Evolutionary conservation across 2,113 vertebrate genomes (phyloP).

Genomic region (Tringa solitaria): DNA sequence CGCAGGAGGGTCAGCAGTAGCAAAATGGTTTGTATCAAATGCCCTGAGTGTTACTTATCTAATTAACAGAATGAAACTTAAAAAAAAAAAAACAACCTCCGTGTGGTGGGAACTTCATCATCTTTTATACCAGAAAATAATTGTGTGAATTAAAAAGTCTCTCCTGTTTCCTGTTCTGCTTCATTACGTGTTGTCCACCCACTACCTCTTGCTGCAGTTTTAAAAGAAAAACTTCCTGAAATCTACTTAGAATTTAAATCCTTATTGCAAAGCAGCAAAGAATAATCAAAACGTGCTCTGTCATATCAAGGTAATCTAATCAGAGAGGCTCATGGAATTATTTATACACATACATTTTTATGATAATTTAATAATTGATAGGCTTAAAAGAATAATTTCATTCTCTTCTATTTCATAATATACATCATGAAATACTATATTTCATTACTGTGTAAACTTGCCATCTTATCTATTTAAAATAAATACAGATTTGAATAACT

Average conservation of each 20-base stretch:
- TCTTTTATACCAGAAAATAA: constrained; percentile 11
- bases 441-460: not conserved
- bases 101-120: not conserved
- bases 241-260: constrained; percentile 41
- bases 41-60: not conserved
- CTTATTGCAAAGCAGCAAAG: constrained; percentile 7
- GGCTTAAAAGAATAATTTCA: constrained; percentile 39
- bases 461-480: constrained; percentile 15
- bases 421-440: not conserved
- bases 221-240: constrained; percentile 5
- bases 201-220: not conserved
- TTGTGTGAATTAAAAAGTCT: constrained; percentile 24
- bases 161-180: constrained; percentile 30
- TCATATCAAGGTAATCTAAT: constrained; percentile 39
- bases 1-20: not conserved
- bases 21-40: not conserved
- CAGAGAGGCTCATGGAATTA: not conserved
- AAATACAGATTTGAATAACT: constrained; percentile 4
- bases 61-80: not conserved
- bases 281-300: not conserved
- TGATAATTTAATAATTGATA: constrained; percentile 43
- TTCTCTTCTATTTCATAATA: constrained; percentile 38
- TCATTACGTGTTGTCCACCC: not conserved
- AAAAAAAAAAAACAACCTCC: not conserved
- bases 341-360: constrained; percentile 16